Percentiles rank a stretch among this genome's conserved stretches.
phyloP scores from a whole-genome alignment of 1,140 invertebrate species.

The Bombus waltoni region DNA sequence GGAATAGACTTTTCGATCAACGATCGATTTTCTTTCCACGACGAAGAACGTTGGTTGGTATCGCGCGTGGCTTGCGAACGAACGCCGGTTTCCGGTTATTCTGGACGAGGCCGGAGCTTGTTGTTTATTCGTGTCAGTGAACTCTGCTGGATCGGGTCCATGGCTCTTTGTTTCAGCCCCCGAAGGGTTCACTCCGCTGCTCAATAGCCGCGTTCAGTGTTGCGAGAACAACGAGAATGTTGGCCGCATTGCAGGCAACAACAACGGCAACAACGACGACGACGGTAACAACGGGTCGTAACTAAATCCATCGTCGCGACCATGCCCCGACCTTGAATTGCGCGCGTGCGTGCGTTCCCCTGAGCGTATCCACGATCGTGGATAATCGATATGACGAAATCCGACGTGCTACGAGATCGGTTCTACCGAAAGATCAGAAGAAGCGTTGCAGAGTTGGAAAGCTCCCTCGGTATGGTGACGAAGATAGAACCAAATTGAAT shows the following conservation, averaged over 20 bases:
- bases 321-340: conserved; percentile 63
- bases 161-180: conserved; percentile 56
- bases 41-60: no score
- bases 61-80: not conserved
- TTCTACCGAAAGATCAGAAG: no score
- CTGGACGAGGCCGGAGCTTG: no score
- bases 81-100: not conserved
- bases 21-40: not conserved
- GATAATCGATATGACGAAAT: conserved; percentile 76
- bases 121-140: conserved; percentile 42
- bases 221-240: conserved; percentile 46
- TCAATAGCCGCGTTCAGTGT: conserved; percentile 41
- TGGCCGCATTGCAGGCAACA: conserved; percentile 47
- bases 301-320: conserved; percentile 65
- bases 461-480: no score
- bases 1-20: not conserved
- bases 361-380: conserved; percentile 65
- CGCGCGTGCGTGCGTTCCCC: conserved; percentile 57
- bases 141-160: conserved; percentile 12
- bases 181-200: conserved; percentile 32
- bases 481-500: no score
- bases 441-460: no score
- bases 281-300: conserved; percentile 54
- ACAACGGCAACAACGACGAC: conserved; percentile 28
- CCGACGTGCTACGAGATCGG: no score